Percentiles rank a stretch among this genome's conserved stretches.
phyloP scores from a whole-genome alignment of 2,113 vertebrate genomes.

The Zosterops pallidus region DNA sequence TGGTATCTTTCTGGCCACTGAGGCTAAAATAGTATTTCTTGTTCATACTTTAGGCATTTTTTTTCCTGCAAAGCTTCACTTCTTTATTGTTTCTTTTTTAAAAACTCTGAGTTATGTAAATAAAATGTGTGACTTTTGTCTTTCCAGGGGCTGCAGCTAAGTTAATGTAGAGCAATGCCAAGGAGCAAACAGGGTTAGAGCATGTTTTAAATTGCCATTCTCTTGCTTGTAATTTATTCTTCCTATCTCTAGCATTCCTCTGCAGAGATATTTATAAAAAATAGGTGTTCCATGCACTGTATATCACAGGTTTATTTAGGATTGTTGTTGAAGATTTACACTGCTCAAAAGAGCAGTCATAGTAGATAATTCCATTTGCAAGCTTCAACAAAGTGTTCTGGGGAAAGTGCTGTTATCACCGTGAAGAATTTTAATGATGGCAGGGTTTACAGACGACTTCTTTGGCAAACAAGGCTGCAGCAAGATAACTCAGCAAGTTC shows the following conservation, averaged over 20 bases:
- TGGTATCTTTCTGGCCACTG: not conserved
- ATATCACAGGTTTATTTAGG: slow-evolving; percentile 49
- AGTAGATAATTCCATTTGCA: slow-evolving; percentile 56
- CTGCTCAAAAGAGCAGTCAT: slow-evolving; percentile 56
- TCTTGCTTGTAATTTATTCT: slow-evolving; percentile 28
- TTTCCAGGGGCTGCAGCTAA: not conserved
- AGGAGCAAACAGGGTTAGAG: not conserved
- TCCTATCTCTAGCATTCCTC: not conserved
- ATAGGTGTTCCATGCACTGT: slow-evolving; percentile 23
- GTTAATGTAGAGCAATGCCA: not conserved
- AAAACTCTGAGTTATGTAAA: not conserved
- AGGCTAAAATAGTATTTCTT: slow-evolving; percentile 8
- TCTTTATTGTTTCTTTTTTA: not conserved
- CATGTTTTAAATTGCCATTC: slow-evolving; percentile 1
- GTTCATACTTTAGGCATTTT: not conserved
- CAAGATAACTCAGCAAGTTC: not conserved
- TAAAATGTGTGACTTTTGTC: not conserved
- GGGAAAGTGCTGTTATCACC: not conserved
- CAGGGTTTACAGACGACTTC: slow-evolving; percentile 42
- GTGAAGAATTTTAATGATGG: slow-evolving; percentile 34
- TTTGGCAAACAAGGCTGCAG: slow-evolving; percentile 19
- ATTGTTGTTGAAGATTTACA: slow-evolving; percentile 49
- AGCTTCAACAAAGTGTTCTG: slow-evolving; percentile 21
- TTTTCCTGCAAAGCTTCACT: not conserved
- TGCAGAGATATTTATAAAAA: slow-evolving; percentile 53